These are phyloP conservation scores for Orthosia gothica DNA, from an alignment of 2,888 invertebrate species.

Conservation along the genomic window DNA sequence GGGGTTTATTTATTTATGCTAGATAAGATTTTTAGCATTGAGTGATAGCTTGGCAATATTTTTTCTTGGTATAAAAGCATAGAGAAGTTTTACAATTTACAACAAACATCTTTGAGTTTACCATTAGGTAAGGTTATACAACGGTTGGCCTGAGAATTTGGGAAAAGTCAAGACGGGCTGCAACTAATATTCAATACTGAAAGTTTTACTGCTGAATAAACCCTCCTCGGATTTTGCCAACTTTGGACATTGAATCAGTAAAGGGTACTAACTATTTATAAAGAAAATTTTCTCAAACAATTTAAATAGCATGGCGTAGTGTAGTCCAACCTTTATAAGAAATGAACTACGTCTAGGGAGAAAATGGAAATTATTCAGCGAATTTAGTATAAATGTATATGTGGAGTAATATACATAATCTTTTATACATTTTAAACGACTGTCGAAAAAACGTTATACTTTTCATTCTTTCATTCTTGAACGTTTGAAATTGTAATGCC, in stretches of 20 bases:
- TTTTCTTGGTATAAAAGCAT: background rate
- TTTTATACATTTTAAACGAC: slow-evolving; percentile 58
- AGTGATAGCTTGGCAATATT: background rate
- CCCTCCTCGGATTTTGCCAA: background rate
- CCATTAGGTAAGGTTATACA: too few relatives aligned
- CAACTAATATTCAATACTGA: background rate
- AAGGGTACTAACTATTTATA: background rate
- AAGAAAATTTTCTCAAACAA: background rate
- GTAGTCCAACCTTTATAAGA: slow-evolving; percentile 68
- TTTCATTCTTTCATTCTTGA: slow-evolving; percentile 40
- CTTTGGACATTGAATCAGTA: background rate
- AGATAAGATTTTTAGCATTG: background rate
- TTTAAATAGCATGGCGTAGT: slow-evolving; percentile 22
- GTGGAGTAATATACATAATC: slow-evolving; percentile 64
- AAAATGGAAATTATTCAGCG: slow-evolving; percentile 77
- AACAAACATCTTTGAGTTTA: background rate
- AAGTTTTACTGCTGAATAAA: background rate
- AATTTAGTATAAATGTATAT: slow-evolving; percentile 73
- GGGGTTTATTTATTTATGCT: background rate
- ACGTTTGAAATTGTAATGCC: slow-evolving; percentile 55
- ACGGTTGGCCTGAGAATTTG: background rate
- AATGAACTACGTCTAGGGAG: slow-evolving; percentile 76
- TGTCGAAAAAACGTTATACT: slow-evolving; percentile 52
- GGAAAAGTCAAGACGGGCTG: background rate
- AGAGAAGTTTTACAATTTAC: background rate